These are phyloP conservation scores for Ophonus ardosiacus DNA, from an alignment of 2,888 invertebrate species.

Conservation along the genomic window DNA sequence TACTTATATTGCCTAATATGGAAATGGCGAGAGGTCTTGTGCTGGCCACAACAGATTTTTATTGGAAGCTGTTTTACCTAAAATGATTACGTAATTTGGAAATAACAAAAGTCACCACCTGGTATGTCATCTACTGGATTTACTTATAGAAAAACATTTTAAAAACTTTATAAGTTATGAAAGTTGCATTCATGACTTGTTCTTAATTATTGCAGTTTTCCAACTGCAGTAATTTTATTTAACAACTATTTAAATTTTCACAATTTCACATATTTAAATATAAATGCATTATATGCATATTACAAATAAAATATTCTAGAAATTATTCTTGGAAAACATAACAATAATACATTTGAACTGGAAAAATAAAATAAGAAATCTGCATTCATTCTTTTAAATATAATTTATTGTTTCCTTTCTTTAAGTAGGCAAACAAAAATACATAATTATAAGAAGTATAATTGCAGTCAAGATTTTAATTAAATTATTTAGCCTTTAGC, in stretches of 20 bases:
- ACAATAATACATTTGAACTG: not conserved
- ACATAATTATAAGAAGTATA: not conserved
- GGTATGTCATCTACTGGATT: no score
- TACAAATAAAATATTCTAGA: not conserved
- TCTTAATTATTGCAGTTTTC: not conserved
- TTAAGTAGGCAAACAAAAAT: not conserved
- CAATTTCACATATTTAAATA: slow-evolving; percentile 16
- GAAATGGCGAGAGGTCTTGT: no score
- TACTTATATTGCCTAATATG: no score
- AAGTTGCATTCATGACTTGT: not conserved
- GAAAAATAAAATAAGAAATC: not conserved
- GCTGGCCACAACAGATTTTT: no score
- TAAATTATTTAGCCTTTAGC: no score
- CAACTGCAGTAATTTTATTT: slow-evolving; percentile 14
- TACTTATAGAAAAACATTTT: no score
- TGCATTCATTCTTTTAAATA: not conserved
- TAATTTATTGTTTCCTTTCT: slow-evolving; percentile 17
- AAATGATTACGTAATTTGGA: no score
- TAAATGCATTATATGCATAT: not conserved
- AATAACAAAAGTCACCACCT: no score
- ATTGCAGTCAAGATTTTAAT: not conserved
- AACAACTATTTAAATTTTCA: slow-evolving; percentile 5
- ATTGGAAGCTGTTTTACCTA: no score
- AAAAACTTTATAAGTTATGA: not conserved
- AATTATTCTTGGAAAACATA: not conserved